These are phyloP conservation scores for Tetranychus piercei DNA, from an alignment of 2,888 invertebrate genomes.

Conservation along the genomic window DNA sequence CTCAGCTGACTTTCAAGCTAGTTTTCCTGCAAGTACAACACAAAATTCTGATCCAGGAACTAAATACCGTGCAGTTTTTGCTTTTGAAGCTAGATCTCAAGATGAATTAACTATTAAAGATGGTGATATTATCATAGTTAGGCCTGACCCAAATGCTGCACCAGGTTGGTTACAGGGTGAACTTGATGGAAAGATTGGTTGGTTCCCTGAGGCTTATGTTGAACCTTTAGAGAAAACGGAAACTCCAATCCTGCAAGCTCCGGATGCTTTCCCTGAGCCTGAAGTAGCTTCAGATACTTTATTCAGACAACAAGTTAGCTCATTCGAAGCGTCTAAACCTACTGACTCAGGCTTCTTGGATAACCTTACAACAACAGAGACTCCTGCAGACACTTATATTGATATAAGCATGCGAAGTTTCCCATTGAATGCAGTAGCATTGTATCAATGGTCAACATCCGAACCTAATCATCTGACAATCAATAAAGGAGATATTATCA, in stretches of 20 bases:
- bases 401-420: neutral
- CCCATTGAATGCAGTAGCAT: conserved; percentile 31
- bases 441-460: conserved; percentile 43
- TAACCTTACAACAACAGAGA: neutral
- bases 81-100: conserved; percentile 71
- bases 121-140: conserved; percentile 71
- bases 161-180: conserved; percentile 95
- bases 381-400: neutral
- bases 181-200: conserved; percentile 70
- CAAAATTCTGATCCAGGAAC: conserved; percentile 10
- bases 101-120: conserved; percentile 86
- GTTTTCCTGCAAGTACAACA: neutral
- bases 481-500: conserved; percentile 43
- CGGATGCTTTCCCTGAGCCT: conserved; percentile 34
- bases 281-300: neutral
- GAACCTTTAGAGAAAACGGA: conserved; percentile 39
- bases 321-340: neutral
- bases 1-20: neutral
- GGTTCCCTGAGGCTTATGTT: conserved; percentile 92
- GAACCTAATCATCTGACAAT: conserved; percentile 44
- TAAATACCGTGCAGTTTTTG: conserved; percentile 54
- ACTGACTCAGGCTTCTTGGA: neutral
- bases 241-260: no score
- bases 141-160: conserved; percentile 41
- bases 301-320: neutral